Base-by-base conservation (phyloP, 2,113 vertebrate genomes). In the Periophthalmodon schlosseri region DNA sequence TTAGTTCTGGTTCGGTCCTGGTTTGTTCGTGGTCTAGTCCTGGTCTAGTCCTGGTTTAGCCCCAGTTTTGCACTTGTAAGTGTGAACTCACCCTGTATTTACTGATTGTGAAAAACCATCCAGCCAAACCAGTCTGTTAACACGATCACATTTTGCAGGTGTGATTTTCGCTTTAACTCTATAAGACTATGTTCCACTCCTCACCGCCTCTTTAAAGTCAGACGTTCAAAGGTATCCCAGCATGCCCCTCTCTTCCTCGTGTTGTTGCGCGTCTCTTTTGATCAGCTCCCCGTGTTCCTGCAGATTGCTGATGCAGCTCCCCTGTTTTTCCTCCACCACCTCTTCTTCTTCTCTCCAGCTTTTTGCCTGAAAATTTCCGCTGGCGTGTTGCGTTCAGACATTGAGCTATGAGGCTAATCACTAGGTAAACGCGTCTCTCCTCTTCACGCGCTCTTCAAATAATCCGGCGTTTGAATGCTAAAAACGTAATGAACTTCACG, bases 401-500 rank as follows among this genome's bases (percentile, higher is more conserved):
- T 95, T 95, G 95, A 90, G 84, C 88, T 78, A 88, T 95, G 94
- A 94, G 92, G 92, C 94, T 96, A 95, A 96, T 94, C 95, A 95
- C 96, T 96, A 95, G 95, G 94, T 96, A 96, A 96, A 96, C 82
- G 93, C 92, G 91, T 95, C 94, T 94, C 78, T 67, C 28, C 69
- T 75, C 83, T 83, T 57, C 69, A 39, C 68, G 72, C 82, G 72
- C 86, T 97, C 95, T 95, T 98, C 96, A 97, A 98, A 97, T 95
- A 97, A 96, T 96, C 93, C 93, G 85, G 92, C 91, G 93, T 95
- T 96, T 95, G 95, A 97, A 97, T 95, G 95, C 95, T 98, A 97
- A 97, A 97, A 96, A 98, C 97, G 96, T 97, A 97, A 98, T 98
- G 97, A 99, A 97, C 96, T 98, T 98, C 96, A 99, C 81, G 96